Evolutionary conservation across 2,113 vertebrate species (phyloP), one percentile per base, ranked within the genome.

Genomic region (Cryptomyrus ogoouensis): DNA sequence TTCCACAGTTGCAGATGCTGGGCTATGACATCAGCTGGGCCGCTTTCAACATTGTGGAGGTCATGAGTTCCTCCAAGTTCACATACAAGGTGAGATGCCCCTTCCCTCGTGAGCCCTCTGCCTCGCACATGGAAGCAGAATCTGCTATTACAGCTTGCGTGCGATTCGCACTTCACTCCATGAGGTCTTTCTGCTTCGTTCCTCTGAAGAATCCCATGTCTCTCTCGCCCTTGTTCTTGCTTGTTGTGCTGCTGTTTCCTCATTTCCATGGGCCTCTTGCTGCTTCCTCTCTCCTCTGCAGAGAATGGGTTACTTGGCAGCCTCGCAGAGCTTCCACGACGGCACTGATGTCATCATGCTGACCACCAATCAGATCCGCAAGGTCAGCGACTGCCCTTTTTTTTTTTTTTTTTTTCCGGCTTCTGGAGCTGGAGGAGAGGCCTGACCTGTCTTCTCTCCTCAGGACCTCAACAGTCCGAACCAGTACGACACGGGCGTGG

Each of bases 11-110:
- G 89, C 98, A 99, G 94, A 99, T 99, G 98, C 93, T 99, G 92
- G 98, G 98, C 35, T 99, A 99, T 0, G 98, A 99, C 92, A 98
- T 99, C 96, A 99, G 98, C 91, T 99, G 98, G 98, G 98, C 98
- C 3, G 98, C 98, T 27, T 99, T 99, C 95, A 99, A 99, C 94
- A 99, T 99, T 3, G 98, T 99, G 24, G 98, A 99, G 95, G 98
- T 99, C 91, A 99, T 99, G 98, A 99, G 98, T 8, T 98, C 98
- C 88, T 99, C 98, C 5, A 99, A 99, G 95, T 99, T 99, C 94
- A 99, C 98, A 0, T 99, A 97, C 94, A 99, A 99, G 97, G 98
- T 98, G 94, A 92, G 53, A n/a, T 15, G 17, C 8, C 44, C 44
- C 3, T 13, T 53, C n/a, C 35, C 86, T 44, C 5, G 3, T 7